Evolutionary conservation across 2,888 invertebrate species (phyloP), one percentile per base, ranked within the genome.

Genomic region (Dolichopus griseipennis): DNA sequence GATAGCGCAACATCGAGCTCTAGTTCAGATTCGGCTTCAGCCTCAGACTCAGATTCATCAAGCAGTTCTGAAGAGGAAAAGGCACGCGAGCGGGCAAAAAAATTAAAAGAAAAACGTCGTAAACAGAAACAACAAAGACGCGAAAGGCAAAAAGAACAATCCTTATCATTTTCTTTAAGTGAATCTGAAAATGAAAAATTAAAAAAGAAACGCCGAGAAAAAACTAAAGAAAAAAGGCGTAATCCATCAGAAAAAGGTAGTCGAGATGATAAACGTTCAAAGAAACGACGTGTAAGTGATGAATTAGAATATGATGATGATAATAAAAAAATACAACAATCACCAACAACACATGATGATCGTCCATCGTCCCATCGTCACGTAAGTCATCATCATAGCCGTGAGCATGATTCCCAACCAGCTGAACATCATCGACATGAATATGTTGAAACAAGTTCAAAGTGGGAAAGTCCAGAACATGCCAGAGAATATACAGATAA

Each of bases 391-490:
- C 52, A 52, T 52, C 52, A 52, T 52, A 52, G 52, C n/a, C 22
- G 43, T 20, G 43, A 15, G 2, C 22, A 22, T 33, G 66, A 66
- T 52, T 61, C 52, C 21, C 67, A 64, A 3, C 7, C 33, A 5
- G 62, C 52, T 1, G 52, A 41, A 9, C 68, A 68, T 34, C 34
- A 34, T 20, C 34, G 41, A 3, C 70, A 66, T 10, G 70, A 64
- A 8, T 68, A 71, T 20, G 68, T 68, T 43, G 69, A 70, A 6
- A 71, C 73, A 66, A 75, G 75, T 61, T 78, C 78, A 8, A 78
- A 76, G 65, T 78, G 78, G 78, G 78, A 78, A 21, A 77, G 78
- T 66, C 78, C 73, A 1, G 71, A 70, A 10, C 61, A 67, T 70
- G 66, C 71, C 64, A 37, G 22, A 64, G 27, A 68, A 70, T 62